These are phyloP conservation scores for Xestia c-nigrum DNA, from an alignment of 2,888 invertebrate species.

Conservation along the genomic window DNA sequence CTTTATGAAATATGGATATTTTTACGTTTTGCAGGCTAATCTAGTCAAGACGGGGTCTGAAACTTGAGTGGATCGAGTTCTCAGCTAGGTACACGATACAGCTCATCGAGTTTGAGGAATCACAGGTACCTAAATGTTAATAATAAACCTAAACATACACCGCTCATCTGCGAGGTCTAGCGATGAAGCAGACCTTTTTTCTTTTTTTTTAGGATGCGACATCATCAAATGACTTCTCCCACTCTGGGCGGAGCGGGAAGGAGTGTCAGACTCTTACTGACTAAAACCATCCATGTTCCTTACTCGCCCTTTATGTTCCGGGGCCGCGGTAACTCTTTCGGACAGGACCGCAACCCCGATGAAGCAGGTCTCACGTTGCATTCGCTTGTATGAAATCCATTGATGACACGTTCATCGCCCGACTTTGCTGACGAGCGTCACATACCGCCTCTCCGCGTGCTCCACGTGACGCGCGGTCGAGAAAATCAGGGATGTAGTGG, in stretches of 20 bases:
- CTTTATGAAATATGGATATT: slow-evolving; percentile 17
- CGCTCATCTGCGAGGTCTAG: too few species aligned
- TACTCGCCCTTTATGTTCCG: too few species aligned
- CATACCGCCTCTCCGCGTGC: neutral
- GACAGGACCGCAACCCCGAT: too few species aligned
- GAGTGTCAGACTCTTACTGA: too few species aligned
- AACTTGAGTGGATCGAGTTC: slow-evolving; percentile 27
- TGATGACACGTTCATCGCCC: neutral
- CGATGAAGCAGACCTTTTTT: neutral
- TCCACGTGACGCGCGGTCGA: neutral
- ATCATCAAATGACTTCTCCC: too few species aligned
- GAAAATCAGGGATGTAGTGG: neutral
- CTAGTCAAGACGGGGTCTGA: slow-evolving; percentile 19
- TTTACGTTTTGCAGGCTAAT: slow-evolving; percentile 50
- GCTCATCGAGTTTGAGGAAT: neutral
- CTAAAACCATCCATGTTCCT: too few species aligned
- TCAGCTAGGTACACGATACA: neutral
- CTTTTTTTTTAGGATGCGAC: too few species aligned
- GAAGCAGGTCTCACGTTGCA: neutral
- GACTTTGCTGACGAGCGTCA: neutral
- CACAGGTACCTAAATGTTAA: slow-evolving; percentile 11
- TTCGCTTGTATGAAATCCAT: neutral
- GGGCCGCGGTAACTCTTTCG: too few species aligned
- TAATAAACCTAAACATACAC: neutral
- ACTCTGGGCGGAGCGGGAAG: too few species aligned